Evolutionary conservation across 2,113 vertebrate species (phyloP).

Genomic region (Marmota flaviventris): DNA sequence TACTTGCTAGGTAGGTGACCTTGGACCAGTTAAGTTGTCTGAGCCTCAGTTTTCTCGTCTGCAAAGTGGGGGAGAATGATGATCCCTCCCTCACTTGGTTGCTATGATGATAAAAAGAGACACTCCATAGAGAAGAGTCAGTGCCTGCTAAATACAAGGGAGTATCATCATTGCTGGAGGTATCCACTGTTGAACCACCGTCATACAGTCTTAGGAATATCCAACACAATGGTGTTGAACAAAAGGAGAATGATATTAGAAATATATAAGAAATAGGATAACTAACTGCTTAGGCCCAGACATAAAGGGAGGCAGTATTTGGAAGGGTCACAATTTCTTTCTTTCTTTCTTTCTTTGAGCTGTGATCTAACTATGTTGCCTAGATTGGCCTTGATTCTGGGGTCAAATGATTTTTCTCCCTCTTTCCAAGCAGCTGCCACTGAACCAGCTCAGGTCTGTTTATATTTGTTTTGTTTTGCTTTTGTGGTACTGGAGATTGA

Average conservation of each 20-base stretch:
- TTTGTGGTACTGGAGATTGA: too few species aligned
- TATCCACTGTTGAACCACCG: background rate
- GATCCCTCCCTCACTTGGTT: background rate
- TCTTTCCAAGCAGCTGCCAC: too few species aligned
- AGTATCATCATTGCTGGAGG: background rate
- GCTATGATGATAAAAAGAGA: background rate
- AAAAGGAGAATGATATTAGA: background rate
- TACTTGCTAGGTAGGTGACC: background rate
- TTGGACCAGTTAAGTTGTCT: background rate
- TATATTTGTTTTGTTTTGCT: too few species aligned
- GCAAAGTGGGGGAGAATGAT: background rate
- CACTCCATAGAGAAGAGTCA: rapidly evolving
- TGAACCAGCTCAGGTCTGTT: too few species aligned
- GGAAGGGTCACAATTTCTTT: background rate
- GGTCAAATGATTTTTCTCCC: too few species aligned
- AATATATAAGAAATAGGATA: background rate
- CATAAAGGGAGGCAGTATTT: background rate
- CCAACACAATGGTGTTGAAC: background rate
- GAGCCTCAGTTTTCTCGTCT: background rate
- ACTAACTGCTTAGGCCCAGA: too few species aligned
- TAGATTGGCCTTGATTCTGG: background rate
- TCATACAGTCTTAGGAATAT: background rate
- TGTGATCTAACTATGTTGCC: background rate
- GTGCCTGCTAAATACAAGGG: background rate
- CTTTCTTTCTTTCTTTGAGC: background rate